Base-by-base conservation (phyloP, 1,140 invertebrate genomes). In the Neoseiulus cucumeris region DNA sequence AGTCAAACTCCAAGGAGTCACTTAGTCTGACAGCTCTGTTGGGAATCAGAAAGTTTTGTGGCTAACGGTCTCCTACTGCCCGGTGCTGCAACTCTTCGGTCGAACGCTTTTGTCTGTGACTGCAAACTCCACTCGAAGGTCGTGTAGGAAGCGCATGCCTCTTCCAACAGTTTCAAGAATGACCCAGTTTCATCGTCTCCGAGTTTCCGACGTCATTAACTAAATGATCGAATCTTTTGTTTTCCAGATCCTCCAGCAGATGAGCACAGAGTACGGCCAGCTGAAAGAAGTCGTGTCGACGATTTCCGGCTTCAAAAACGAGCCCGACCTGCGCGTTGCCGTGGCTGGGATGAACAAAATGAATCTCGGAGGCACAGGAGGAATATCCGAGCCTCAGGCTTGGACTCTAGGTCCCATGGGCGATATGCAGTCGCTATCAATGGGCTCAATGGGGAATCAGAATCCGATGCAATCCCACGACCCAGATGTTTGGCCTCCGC, bases 181-280 rank as follows among this genome's bases (percentile, higher is more conserved):
- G 33, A 39, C 9, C 9, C 33, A 9, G 4, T n/a, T n/a, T n/a
- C n/a, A n/a, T n/a, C n/a, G n/a, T n/a, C n/a, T n/a, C n/a, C n/a
- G 33, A 39, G 9, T 9, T 39, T 39, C 33, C 33, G n/a, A n/a
- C n/a, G n/a, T n/a, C 33, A 39, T 39, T 9, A 39, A 39, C n/a
- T 39, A 39, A 39, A 9, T 39, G 9, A 6, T 39, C 33, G 4
- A 39, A 39, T 64, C 42, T 66, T 69, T 17, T 33, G 72, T 45
- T 68, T 68, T 69, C 20, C 72, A 91, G 87, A 83, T 92, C 12
- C 89, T 93, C 73, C 86, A 89, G 71, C 85, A 91, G 76, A 87
- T 97, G 71, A 83, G 82, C 29, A 79, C 84, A 59, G 93, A 97
- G 76, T 92, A 90, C 76, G 87, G 93, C 72, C 84, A 89, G 74